Base-by-base conservation (phyloP, 2,113 vertebrate species). In the Monopterus albus region DNA sequence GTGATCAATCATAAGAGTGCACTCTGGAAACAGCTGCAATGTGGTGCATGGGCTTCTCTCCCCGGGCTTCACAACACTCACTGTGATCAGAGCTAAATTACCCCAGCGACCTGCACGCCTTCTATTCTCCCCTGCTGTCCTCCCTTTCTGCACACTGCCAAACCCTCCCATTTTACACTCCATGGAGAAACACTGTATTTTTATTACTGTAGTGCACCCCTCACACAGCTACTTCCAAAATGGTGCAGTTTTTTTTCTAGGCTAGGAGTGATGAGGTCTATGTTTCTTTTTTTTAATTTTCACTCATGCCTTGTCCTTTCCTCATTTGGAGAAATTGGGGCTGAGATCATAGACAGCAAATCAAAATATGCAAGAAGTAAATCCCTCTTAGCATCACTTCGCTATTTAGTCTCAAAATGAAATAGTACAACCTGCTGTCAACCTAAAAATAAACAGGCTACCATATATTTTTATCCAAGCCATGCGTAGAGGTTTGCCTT, bases 11-110 rank as follows among this genome's bases (percentile, higher is more conserved):
- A 88, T 73, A 84, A 50, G 29, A 63, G 63, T 59, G 63, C 55
- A 40, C 71, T 51, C 50, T 6, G 76, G 85, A 91, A 83, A 83
- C 50, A 77, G 75, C 75, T 57, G 43, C 78, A 31, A 72, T 65
- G 83, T 92, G 89, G 93, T 93, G 82, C 90, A 93, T 91, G 63
- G 88, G 72, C 78, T 74, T 75, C 80, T 75, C 67, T 70, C 11
- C 42, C 20, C 21, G 21, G 46, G 57, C 73, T 55, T 60, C 66
- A 72, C 33, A 33, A 75, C 63, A 63, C 28, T 52, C 62, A 43
- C 78, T 35, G 71, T 50, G 52, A 79, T 87, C 87, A 74, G 79
- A 83, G 59, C 72, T 72, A 75, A 83, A 91, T 89, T 86, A 88
- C 86, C 73, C 82, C 56, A 58, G 82, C 46, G 82, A 80, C 74